These are phyloP conservation scores for Morus bassanus DNA, from an alignment of 2,797 vertebrate genomes.

Conservation along the genomic window DNA sequence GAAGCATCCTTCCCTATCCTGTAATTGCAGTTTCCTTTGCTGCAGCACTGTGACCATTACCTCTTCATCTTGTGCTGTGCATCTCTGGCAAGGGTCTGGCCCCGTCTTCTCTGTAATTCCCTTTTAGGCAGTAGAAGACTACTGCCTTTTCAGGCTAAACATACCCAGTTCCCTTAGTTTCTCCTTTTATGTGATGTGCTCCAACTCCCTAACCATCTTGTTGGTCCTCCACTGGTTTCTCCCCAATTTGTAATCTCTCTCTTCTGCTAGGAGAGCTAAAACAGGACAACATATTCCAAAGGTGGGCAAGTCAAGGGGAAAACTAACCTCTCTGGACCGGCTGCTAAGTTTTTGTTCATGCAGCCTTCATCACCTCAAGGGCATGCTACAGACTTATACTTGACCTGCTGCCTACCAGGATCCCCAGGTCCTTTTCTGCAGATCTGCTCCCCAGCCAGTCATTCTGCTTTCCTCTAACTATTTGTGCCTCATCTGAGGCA, in stretches of 20 bases:
- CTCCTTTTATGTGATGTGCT: neutral
- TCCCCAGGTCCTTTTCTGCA: neutral
- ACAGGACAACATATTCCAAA: neutral
- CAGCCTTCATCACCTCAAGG: neutral
- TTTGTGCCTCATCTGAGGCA: neutral
- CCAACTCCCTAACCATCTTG: neutral
- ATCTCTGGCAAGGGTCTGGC: neutral
- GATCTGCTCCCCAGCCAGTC: neutral
- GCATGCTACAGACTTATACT: neutral
- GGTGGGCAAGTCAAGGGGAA: rapidly evolving
- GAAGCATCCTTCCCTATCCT: neutral
- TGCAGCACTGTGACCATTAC: neutral
- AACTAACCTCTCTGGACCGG: neutral
- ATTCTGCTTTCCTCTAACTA: neutral
- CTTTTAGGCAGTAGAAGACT: neutral
- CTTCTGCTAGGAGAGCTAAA: neutral
- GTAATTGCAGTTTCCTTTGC: neutral
- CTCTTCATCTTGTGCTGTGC: neutral
- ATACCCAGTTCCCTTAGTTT: neutral
- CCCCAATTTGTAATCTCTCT: neutral
- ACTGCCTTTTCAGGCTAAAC: neutral
- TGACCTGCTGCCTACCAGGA: neutral
- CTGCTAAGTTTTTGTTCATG: neutral
- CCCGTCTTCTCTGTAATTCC: neutral
- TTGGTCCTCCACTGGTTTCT: neutral